Conservation (phyloP, 1,140 invertebrate genomes). For the Pogonus chalceus region DNA sequence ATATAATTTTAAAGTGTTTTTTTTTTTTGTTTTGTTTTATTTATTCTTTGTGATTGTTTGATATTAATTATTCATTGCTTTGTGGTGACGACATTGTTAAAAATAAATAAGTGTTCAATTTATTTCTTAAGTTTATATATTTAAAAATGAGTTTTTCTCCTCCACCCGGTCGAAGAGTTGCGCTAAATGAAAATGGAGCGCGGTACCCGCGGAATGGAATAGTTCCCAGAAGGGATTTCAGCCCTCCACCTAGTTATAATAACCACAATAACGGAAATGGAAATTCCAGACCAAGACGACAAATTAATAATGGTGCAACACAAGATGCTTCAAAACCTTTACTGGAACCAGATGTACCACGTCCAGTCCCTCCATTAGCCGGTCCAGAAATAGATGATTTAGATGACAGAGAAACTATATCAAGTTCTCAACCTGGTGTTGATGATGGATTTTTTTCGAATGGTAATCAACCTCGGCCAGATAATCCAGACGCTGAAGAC, state of each 20-base stretch:
- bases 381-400: slow-evolving; percentile 39
- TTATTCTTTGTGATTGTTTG: no score
- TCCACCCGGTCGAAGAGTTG: not conserved
- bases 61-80: no score
- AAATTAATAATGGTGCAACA: not conserved
- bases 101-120: no score
- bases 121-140: not conserved
- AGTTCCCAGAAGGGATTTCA: not conserved
- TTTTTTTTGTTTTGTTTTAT: no score
- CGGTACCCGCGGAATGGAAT: not conserved
- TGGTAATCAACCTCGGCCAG: slow-evolving; percentile 11
- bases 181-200: not conserved
- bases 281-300: not conserved
- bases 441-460: slow-evolving; percentile 42
- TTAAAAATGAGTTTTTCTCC: not conserved
- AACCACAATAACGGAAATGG: slow-evolving; percentile 10
- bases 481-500: slow-evolving; percentile 16
- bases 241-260: not conserved
- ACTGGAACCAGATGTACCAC: slow-evolving; percentile 9
- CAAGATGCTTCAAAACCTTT: not conserved
- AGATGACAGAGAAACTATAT: slow-evolving; percentile 31
- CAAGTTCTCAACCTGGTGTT: slow-evolving; percentile 35
- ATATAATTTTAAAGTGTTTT: no score
- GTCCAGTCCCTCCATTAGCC: slow-evolving; percentile 21
- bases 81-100: no score